Evolutionary conservation across 2,888 invertebrate species (phyloP).

Genomic region (Incurvaria masculella): DNA sequence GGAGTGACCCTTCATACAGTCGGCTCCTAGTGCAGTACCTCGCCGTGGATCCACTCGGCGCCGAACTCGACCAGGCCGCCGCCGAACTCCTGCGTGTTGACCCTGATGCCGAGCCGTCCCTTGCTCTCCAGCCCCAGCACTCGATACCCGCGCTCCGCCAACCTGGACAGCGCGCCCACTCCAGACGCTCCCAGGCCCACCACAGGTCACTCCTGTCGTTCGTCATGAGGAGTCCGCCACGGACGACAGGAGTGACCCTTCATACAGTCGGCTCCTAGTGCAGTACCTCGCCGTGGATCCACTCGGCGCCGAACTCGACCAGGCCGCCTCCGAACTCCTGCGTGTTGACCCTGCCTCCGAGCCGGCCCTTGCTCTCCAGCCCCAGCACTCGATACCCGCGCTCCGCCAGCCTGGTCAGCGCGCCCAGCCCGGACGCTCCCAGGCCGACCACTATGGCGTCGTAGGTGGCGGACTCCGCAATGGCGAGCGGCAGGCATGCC

Average conservation of each 20-base stretch:
- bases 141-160: constrained; percentile 27
- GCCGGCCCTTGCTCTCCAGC: constrained; percentile 30
- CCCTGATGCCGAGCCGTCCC: constrained; percentile 34
- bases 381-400: constrained; percentile 33
- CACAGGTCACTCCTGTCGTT: too few species aligned
- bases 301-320: constrained; percentile 42
- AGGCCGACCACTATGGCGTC: constrained; percentile 39
- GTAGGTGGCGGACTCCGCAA: too few species aligned
- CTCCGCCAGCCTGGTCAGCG: constrained; percentile 26
- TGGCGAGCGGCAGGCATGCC: too few species aligned
- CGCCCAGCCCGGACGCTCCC: constrained; percentile 32
- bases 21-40: too few species aligned
- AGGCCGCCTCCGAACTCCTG: constrained; percentile 31
- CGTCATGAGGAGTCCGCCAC: too few species aligned
- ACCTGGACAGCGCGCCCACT: constrained; percentile 27
- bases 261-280: too few species aligned
- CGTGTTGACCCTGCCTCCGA: constrained; percentile 39
- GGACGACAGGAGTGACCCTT: too few species aligned
- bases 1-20: too few species aligned
- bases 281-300: too few species aligned
- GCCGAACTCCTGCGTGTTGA: constrained; percentile 32
- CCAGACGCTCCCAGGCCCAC: constrained; percentile 37
- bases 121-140: constrained; percentile 38
- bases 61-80: constrained; percentile 38
- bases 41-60: constrained; percentile 46